Base-by-base conservation (phyloP, 2,888 invertebrate species). In the Sturmia bella region DNA sequence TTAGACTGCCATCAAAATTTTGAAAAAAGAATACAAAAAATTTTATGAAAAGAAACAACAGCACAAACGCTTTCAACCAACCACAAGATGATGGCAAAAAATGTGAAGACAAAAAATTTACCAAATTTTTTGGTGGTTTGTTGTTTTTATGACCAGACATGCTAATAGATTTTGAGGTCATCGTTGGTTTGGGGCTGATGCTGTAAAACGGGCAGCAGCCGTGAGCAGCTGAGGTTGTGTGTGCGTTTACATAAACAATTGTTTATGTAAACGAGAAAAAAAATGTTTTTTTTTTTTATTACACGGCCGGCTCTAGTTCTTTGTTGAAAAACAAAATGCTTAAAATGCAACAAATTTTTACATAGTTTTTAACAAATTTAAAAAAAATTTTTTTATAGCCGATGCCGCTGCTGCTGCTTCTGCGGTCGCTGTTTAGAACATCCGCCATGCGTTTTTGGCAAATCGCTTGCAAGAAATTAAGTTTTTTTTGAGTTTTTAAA, bases 81-180 rank as follows among this genome's bases (percentile, higher is more conserved):
- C 27, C 27, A 66, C 37, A 39, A 27, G 12, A 19, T 32, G n/a
- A 13, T 32, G 24, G 56, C 11, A n/a, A n/a, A 63, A 72, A 41
- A 37, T 37, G 13, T 13, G 4, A n/a, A 9, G 4, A 21, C 15
- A 37, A 21, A 17, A 5, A 39, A 11, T 63, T 59, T 41, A 15
- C 7, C n/a, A 13, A 12, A 59, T 59, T 63, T 72, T 74, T 74
- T 32, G 43, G 48, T 24, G 37, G 45, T 56, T 43, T 57, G 64
- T 73, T 32, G 57, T 80, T 81, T 82, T 78, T 82, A 66, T 75
- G 82, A 43, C 74, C 78, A 82, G 88, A 87, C 88, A 85, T 87
- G 87, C 89, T 88, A 87, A 89, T 87, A 89, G 88, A 89, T 87
- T 88, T 88, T 88, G 88, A 88, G 89, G 88, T 89, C 88, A 87